A percentile compares a stretch with the other conserved stretches of the same genome.
Conservation (phyloP, 2,113 vertebrate genomes). For the Alectura lathami region DNA sequence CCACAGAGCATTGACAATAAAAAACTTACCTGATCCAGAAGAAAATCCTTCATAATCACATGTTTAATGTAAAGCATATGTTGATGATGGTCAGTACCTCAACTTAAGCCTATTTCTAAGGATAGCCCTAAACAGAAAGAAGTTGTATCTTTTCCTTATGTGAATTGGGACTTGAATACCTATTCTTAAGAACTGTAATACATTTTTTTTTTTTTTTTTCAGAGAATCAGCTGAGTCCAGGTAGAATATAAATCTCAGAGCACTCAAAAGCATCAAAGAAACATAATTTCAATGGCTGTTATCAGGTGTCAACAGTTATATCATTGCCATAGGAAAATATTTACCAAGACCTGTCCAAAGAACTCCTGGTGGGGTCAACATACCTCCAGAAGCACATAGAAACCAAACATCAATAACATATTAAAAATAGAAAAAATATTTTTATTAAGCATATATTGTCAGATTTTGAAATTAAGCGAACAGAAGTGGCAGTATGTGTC, state of each 20-base stretch:
- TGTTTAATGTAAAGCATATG: background rate
- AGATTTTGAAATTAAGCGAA: background rate
- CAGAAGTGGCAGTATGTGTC: background rate
- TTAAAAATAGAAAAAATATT: background rate
- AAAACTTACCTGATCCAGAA: conserved; percentile 1
- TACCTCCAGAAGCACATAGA: background rate
- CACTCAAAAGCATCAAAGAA: background rate
- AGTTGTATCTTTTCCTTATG: background rate
- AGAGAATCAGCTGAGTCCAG: background rate
- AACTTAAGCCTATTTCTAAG: background rate
- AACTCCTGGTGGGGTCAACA: background rate
- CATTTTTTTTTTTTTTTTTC: too few species aligned
- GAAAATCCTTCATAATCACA: background rate
- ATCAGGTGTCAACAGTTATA: background rate
- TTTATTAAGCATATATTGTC: background rate
- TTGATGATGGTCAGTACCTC: conserved; percentile 11
- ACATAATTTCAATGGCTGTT: background rate
- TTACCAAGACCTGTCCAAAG: background rate
- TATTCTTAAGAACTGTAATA: background rate
- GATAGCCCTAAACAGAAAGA: background rate
- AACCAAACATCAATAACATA: background rate
- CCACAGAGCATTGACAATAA: background rate
- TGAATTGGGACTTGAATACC: background rate
- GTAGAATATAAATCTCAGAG: background rate
- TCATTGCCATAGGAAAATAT: background rate